phyloP scores from a whole-genome alignment of 2,113 vertebrate species.

The Stigmatopora argus region DNA sequence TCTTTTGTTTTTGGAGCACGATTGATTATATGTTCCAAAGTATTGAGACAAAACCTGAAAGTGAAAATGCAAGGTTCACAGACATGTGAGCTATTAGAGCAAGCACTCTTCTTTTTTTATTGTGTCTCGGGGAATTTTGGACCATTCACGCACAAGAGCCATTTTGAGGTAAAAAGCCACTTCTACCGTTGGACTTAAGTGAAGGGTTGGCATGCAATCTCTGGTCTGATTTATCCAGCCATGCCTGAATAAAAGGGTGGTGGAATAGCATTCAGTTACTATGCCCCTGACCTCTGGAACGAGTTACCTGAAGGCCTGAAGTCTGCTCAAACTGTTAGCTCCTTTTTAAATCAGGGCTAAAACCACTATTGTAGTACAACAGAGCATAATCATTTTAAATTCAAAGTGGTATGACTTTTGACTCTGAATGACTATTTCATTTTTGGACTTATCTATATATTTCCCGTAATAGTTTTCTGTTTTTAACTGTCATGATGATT shows the following conservation, averaged over 20 bases:
- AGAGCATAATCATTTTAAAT: too few species aligned
- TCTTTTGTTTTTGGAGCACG: not conserved
- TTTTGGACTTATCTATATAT: too few species aligned
- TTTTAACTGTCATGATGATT: too few species aligned
- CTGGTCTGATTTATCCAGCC: not conserved
- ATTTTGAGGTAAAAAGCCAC: not conserved
- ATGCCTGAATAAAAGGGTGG: not conserved
- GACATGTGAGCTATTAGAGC: not conserved
- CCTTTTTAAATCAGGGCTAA: too few species aligned
- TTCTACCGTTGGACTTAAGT: not conserved
- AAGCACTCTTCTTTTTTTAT: not conserved
- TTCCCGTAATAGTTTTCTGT: too few species aligned
- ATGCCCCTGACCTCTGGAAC: too few species aligned
- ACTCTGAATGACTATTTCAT: too few species aligned
- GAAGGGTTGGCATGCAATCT: not conserved
- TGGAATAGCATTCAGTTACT: too few species aligned
- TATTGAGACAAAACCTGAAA: not conserved
- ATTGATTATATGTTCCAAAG: not conserved
- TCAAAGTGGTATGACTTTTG: too few species aligned
- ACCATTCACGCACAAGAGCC: constrained; percentile 1
- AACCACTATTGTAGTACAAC: too few species aligned
- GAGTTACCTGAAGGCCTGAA: too few species aligned
- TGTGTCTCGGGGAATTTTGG: not conserved
- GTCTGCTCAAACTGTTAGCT: too few species aligned
- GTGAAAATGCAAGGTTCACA: not conserved